phyloP scores from a whole-genome alignment of 2,888 invertebrate genomes.

The Masnerella sp. region DNA sequence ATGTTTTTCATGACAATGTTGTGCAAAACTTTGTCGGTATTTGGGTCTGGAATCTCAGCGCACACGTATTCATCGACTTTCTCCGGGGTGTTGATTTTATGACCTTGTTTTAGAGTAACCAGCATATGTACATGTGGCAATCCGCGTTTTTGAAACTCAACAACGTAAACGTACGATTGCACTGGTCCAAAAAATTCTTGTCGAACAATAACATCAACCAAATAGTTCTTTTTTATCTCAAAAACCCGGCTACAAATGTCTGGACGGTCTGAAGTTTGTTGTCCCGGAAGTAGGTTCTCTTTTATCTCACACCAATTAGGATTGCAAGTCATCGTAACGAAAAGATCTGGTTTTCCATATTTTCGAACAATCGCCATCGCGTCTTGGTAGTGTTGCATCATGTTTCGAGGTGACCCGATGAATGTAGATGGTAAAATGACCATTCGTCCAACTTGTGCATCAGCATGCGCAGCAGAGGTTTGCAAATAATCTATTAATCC shows the following conservation, averaged over 20 bases:
- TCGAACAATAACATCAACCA: neutral
- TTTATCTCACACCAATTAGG: neutral
- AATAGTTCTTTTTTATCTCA: neutral
- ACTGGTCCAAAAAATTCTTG: neutral
- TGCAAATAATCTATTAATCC: too few relatives aligned
- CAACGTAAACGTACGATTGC: neutral
- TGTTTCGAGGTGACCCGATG: too few relatives aligned
- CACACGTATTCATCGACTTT: neutral
- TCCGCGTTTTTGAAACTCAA: too few relatives aligned
- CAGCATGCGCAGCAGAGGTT: neutral
- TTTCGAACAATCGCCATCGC: too few relatives aligned
- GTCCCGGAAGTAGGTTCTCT: neutral
- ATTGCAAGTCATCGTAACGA: too few relatives aligned
- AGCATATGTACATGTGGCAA: constrained; percentile 1
- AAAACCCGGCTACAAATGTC: neutral
- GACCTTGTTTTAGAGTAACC: neutral
- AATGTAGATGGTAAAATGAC: neutral
- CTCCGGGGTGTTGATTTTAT: neutral
- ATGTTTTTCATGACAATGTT: neutral
- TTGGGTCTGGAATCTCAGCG: neutral
- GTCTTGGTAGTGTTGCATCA: too few relatives aligned
- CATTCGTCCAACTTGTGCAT: neutral
- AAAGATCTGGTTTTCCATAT: too few relatives aligned
- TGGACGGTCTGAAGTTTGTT: neutral
- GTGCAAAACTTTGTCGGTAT: neutral